Conservation (phyloP, 2,888 invertebrate species). For the Callyntrura guangdongensis region DNA sequence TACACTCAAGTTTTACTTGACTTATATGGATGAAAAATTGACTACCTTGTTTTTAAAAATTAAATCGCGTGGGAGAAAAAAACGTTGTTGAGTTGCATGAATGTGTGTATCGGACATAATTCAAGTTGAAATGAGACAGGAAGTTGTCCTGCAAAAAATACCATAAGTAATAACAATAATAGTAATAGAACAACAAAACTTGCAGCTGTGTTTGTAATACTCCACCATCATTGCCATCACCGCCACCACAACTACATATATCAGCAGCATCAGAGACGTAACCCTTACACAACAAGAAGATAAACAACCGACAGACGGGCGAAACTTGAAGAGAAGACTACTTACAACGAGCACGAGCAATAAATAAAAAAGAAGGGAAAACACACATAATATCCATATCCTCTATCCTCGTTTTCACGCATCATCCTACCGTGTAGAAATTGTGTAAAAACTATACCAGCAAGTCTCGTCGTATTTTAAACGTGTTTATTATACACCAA, state of each 20-base stretch:
- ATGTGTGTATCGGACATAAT: conserved; percentile 51
- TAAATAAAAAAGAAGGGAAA: conserved; percentile 51
- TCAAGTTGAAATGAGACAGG: conserved; percentile 72
- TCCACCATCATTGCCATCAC: background rate
- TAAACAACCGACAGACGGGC: conserved; percentile 56
- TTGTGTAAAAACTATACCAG: conserved; percentile 2
- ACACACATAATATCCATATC: conserved; percentile 29
- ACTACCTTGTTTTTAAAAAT: conserved; percentile 23
- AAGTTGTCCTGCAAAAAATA: conserved; percentile 73
- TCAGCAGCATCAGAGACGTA: background rate
- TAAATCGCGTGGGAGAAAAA: conserved; percentile 70
- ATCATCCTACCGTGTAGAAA: background rate
- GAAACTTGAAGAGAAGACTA: background rate
- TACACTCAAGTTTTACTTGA: background rate
- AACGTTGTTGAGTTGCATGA: conserved; percentile 46
- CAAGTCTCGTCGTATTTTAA: conserved; percentile 19
- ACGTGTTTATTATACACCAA: conserved; percentile 20
- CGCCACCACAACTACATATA: background rate
- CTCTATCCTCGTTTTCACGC: conserved; percentile 59
- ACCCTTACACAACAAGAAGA: conserved; percentile 67
- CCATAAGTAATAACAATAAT: conserved; percentile 26
- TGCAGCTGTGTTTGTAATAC: conserved; percentile 52
- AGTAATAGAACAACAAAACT: conserved; percentile 11
- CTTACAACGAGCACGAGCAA: conserved; percentile 8
- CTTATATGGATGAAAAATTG: conserved; percentile 43